Evolutionary conservation across 2,113 vertebrate species (phyloP).

Genomic region (Trochalopteron elliotii): DNA sequence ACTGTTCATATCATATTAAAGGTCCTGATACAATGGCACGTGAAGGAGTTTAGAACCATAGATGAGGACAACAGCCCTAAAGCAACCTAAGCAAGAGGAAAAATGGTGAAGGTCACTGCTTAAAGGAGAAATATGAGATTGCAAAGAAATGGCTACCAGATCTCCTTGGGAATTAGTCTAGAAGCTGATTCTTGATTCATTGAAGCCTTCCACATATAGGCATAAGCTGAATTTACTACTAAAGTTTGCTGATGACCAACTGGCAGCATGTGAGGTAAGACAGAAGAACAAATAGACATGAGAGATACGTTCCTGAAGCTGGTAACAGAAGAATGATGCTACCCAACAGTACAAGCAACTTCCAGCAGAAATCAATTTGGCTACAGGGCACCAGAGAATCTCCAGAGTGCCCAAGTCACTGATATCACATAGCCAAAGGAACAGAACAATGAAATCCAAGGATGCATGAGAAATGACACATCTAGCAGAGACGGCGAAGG

Average conservation of each 20-base stretch:
- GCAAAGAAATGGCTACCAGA: not conserved
- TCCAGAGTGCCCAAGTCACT: not conserved
- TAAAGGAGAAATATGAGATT: not conserved
- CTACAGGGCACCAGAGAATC: not conserved
- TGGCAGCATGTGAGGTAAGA: not conserved
- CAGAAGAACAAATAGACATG: not conserved
- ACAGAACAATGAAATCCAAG: not conserved
- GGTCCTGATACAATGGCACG: fast-evolving
- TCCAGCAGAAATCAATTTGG: not conserved
- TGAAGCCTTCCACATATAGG: not conserved
- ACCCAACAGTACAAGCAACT: not conserved
- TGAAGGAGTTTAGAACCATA: not conserved
- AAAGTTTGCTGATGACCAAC: not conserved
- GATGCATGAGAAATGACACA: not conserved
- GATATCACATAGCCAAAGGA: not conserved
- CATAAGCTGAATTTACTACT: not conserved
- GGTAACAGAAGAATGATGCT: not conserved
- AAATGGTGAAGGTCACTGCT: not conserved
- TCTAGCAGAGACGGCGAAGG: not conserved
- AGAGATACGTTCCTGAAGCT: not conserved
- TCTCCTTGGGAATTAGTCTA: not conserved
- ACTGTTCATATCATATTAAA: not conserved
- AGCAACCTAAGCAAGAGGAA: not conserved
- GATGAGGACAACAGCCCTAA: not conserved
- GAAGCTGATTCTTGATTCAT: not conserved